These are phyloP conservation scores for Ia io DNA, from an alignment of 2,113 vertebrate species.

Conservation along the genomic window DNA sequence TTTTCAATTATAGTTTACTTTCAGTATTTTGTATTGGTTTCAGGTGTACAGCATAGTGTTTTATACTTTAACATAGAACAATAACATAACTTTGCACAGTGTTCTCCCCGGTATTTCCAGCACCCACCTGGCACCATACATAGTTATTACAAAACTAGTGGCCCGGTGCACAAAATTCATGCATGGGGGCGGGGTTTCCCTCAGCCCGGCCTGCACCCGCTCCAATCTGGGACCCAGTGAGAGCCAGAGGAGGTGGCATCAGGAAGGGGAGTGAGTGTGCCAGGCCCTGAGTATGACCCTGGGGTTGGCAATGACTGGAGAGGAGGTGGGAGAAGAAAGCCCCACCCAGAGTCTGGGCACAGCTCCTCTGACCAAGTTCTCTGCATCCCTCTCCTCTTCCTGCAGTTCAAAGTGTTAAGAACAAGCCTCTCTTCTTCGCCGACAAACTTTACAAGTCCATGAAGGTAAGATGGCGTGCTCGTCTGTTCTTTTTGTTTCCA, in stretches of 20 bases:
- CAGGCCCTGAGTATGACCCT: not conserved
- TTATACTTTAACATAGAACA: no score
- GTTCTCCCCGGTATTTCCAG: no score
- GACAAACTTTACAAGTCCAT: conserved; percentile 98
- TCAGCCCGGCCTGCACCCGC: no score
- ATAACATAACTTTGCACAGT: no score
- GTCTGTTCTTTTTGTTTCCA: not conserved
- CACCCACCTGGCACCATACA: no score
- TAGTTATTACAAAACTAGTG: no score
- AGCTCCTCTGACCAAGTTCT: not conserved
- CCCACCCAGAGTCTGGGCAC: not conserved
- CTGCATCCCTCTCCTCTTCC: conserved; percentile 37
- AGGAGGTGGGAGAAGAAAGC: not conserved
- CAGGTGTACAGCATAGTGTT: no score
- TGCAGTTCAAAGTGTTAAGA: conserved; percentile 95
- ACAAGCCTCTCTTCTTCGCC: conserved; percentile 94
- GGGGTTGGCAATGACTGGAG: not conserved
- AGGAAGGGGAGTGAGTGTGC: not conserved
- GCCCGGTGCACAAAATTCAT: no score
- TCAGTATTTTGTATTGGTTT: no score
- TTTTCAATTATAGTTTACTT: not conserved
- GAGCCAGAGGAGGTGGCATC: not conserved
- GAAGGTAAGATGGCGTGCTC: conserved; percentile 87
- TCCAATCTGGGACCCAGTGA: not conserved
- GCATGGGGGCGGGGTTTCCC: no score